A percentile compares a stretch with the other conserved stretches of the same genome.
Evolutionary conservation across 1,140 invertebrate genomes (phyloP).

Genomic region (Drosophila biarmipes): DNA sequence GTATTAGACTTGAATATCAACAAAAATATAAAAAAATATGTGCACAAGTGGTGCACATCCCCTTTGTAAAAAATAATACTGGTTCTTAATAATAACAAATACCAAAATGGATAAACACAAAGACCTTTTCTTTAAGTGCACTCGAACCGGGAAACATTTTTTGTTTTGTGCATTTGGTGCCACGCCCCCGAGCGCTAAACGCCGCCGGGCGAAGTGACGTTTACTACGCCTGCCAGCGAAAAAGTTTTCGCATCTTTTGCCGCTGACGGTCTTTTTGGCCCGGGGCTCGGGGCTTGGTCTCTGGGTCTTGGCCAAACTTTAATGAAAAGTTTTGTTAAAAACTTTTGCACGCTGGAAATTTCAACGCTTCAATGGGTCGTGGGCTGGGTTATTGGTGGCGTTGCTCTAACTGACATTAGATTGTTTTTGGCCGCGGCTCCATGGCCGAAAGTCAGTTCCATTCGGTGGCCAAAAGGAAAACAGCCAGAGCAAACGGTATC

Average conservation of each 20-base stretch:
- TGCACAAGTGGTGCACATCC: no score
- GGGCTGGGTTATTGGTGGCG: not conserved
- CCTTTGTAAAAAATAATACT: no score
- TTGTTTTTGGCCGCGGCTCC: slow-evolving; percentile 68
- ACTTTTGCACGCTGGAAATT: slow-evolving; percentile 77
- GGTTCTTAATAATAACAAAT: no score
- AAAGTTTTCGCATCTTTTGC: slow-evolving; percentile 72
- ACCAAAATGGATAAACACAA: no score
- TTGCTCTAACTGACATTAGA: slow-evolving; percentile 64
- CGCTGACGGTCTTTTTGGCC: slow-evolving; percentile 37
- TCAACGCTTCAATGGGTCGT: slow-evolving; percentile 75
- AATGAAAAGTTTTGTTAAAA: slow-evolving; percentile 83
- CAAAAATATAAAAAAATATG: no score
- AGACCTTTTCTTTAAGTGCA: not conserved
- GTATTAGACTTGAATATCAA: no score
- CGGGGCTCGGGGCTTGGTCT: not conserved
- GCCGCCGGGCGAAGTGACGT: slow-evolving; percentile 70
- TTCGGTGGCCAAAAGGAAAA: slow-evolving; percentile 31
- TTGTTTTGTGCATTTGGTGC: slow-evolving; percentile 42
- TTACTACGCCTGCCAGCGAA: slow-evolving; percentile 73
- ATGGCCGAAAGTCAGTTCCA: slow-evolving; percentile 71
- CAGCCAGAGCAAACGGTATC: slow-evolving; percentile 53
- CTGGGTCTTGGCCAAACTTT: slow-evolving; percentile 67
- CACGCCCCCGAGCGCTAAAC: slow-evolving; percentile 52
- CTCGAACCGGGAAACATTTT: slow-evolving; percentile 11